Evolutionary conservation across 2,888 invertebrate species (phyloP), one percentile per base, ranked within the genome.

Genomic region (Leptopterna dolabrata): DNA sequence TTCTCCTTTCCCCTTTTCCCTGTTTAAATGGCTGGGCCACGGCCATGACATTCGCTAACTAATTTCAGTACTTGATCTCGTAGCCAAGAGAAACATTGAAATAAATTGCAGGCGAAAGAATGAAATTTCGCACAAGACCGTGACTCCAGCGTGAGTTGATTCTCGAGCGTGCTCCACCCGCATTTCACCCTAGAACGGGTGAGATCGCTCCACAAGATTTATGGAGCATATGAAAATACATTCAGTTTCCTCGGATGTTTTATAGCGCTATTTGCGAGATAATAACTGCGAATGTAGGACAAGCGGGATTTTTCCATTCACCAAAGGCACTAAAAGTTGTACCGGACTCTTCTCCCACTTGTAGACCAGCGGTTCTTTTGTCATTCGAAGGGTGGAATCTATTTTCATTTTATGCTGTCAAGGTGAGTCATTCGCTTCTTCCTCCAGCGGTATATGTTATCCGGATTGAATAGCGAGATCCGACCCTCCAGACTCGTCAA

Each of bases 261-360:
- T 81, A 81, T 81, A 81, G 81, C 81, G 81, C 55, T 81, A 81
- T 81, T 81, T 81, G 81, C 81, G 81, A 81, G 81, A 81, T 81
- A 81, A 81, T 81, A 81, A 81, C 81, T 80, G 81, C 27, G 81
- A 81, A 81, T 81, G 81, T 81, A 55, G 81, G 81, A 81, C 81
- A 55, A 29, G n/a, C 30, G 30, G 81, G 55, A 55, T 81, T 55
- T 81, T 81, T 81, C 55, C 36, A n/a, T 81, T 36, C 29, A 29
- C 55, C 55, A 14, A 36, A 55, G 55, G 55, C 55, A 81, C 81
- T 81, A 81, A 81, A 81, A 81, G 36, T 81, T 43, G 51, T 16
- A 29, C 81, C 47, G 81, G 81, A 47, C 81, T 55, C 55, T 9
- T 1, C n/a, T n/a, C n/a, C 30, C 19, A 9, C 81, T 81, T 36